A percentile compares a stretch with the other conserved stretches of the same genome.
Conservation (phyloP, 2,888 invertebrate genomes). For the Heliconius cydno region DNA sequence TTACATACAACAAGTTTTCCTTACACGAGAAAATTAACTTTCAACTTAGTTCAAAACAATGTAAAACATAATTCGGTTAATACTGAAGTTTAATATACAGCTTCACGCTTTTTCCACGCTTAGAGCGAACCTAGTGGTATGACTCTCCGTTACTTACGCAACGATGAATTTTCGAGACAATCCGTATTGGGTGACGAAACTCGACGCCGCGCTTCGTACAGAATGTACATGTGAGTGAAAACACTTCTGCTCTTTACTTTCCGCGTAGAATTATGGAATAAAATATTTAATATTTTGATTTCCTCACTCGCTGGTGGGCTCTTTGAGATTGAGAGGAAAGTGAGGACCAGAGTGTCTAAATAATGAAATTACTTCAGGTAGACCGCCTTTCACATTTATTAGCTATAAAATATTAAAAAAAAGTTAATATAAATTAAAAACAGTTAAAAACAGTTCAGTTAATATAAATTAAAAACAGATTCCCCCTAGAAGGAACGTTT, state of each 20-base stretch:
- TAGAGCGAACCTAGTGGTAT: not conserved
- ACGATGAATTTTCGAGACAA: not conserved
- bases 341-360: not conserved
- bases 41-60: conserved; percentile 4
- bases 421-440: not conserved
- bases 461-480: not conserved
- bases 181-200: too few relatives aligned
- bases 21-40: conserved; percentile 9
- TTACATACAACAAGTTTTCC: conserved; percentile 14
- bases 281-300: not conserved
- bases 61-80: conserved; percentile 8
- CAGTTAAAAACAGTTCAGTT: too few relatives aligned
- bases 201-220: too few relatives aligned
- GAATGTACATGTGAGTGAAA: too few relatives aligned
- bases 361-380: not conserved
- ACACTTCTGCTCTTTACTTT: too few relatives aligned
- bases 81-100: not conserved
- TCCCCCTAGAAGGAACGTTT: too few relatives aligned
- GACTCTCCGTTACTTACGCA: not conserved
- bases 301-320: not conserved
- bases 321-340: too few relatives aligned
- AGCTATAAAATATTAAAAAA: too few relatives aligned
- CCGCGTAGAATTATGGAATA: not conserved
- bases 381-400: too few relatives aligned
- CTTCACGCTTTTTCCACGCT: not conserved